These are phyloP conservation scores for Atrina japonica DNA, from an alignment of 2,888 invertebrate species.

Conservation along the genomic window DNA sequence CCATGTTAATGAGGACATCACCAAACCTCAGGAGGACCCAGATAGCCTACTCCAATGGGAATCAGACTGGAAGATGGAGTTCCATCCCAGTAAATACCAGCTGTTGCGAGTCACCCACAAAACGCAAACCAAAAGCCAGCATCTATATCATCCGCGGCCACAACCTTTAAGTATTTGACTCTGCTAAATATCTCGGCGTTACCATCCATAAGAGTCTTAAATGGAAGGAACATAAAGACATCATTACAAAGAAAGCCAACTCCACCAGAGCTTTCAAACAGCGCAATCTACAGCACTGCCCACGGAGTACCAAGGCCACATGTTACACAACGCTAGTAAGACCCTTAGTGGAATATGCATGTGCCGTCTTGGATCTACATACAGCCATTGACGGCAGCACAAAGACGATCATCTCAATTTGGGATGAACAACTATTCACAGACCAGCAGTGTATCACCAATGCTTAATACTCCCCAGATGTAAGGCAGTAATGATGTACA, in stretches of 20 bases:
- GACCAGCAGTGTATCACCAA: constrained; percentile 25
- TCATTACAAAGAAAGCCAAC: not conserved
- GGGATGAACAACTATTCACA: no score
- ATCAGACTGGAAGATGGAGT: not conserved
- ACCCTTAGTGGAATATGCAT: constrained; percentile 2
- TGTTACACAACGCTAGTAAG: constrained; percentile 21
- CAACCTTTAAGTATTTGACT: not conserved
- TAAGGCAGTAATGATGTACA: constrained; percentile 14
- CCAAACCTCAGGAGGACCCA: not conserved
- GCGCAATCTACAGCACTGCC: constrained; percentile 1
- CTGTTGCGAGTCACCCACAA: not conserved
- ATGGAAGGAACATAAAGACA: not conserved
- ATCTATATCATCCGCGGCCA: not conserved
- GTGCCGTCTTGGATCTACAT: constrained; percentile 22
- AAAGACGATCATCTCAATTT: constrained; percentile 1
- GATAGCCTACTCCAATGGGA: constrained; percentile 1
- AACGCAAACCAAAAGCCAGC: no score
- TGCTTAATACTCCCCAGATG: constrained; percentile 10
- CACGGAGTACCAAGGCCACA: not conserved
- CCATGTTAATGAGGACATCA: no score
- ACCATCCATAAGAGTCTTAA: not conserved
- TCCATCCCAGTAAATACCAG: not conserved
- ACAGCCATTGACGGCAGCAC: constrained; percentile 8
- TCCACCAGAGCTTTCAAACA: not conserved
- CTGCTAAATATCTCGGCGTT: not conserved